phyloP scores from a whole-genome alignment of 2,797 vertebrate species.

The Falco novaeseelandiae region DNA sequence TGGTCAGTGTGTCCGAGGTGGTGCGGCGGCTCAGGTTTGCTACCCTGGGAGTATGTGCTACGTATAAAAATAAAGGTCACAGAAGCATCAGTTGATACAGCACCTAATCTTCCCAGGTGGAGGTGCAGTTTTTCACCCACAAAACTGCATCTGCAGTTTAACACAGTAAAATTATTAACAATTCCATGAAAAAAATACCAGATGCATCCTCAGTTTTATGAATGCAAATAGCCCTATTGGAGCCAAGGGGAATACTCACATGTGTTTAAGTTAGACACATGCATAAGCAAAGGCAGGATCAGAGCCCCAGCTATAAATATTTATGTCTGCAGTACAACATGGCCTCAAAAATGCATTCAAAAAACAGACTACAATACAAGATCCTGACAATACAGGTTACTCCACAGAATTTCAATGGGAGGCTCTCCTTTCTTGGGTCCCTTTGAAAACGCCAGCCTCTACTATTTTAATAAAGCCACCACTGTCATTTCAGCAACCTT shows the following conservation, averaged over 20 bases:
- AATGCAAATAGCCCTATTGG: conserved; percentile 22
- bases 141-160: neutral
- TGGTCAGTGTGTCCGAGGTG: conserved; percentile 23
- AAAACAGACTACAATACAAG: conserved; percentile 34
- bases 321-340: conserved; percentile 31
- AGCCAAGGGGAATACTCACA: conserved; percentile 48
- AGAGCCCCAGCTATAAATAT: conserved; percentile 57
- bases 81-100: neutral
- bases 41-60: neutral
- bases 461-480: conserved; percentile 59
- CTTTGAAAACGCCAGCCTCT: conserved; percentile 13
- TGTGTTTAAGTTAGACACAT: conserved; percentile 50
- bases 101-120: neutral
- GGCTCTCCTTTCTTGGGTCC: neutral
- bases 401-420: conserved; percentile 12
- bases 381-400: neutral
- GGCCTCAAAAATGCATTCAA: conserved; percentile 41
- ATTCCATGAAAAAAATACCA: conserved; percentile 3
- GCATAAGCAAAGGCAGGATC: conserved; percentile 60
- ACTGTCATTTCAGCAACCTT: conserved; percentile 36
- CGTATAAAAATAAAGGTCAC: conserved; percentile 24
- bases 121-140: neutral
- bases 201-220: conserved; percentile 25
- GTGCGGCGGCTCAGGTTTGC: neutral
- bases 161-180: neutral